Base-by-base conservation (phyloP, 2,888 invertebrate genomes). In the Bibio marci region DNA sequence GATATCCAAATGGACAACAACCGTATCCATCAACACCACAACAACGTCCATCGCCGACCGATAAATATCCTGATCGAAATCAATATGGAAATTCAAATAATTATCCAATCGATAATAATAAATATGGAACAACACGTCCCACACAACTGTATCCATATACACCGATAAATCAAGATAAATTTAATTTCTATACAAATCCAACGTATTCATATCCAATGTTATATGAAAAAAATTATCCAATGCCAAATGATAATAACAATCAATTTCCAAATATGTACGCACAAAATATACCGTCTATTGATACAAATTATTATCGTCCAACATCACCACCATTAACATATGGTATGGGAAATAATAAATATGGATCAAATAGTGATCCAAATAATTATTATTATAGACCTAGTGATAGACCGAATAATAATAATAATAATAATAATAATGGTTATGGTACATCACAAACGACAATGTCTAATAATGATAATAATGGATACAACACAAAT, bases 201-300 rank as follows among this genome's bases (percentile, higher is more conserved):
- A 45, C 58, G 2, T 62, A 60, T 43, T 56, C 59, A 41, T 54
- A 58, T 43, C 62, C 62, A 6, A 58, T 52, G 44, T 47, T 60
- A n/a, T 62, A 62, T 41, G 60, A 62, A 38, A 53, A 52, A 35
- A 59, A 56, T 39, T 62, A 59, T 45, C 60, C 62, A 2, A 49
- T 58, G 7, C 59, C 59, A n/a, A 60, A 58, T 41, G 54, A 57
- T 6, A 37, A 33, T 22, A 53, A 59, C 11, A 46, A 47, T 7
- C 55, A 55, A 36, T 55, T 56, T 43, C 61, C 61, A 0, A 57
- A 57, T 0, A 55, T 56, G 28, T 62, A 62, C 51, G 60, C 61
- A 1, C 54, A 55, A 43, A 60, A 62, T 46, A 52, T 55, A 4
- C 59, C 57, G 14, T 54, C 54, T 36, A 50, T 60, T n/a, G 53